These are phyloP conservation scores for Drosophila nr. perissopoda DNA, from an alignment of 2,888 invertebrate species.

Conservation along the genomic window DNA sequence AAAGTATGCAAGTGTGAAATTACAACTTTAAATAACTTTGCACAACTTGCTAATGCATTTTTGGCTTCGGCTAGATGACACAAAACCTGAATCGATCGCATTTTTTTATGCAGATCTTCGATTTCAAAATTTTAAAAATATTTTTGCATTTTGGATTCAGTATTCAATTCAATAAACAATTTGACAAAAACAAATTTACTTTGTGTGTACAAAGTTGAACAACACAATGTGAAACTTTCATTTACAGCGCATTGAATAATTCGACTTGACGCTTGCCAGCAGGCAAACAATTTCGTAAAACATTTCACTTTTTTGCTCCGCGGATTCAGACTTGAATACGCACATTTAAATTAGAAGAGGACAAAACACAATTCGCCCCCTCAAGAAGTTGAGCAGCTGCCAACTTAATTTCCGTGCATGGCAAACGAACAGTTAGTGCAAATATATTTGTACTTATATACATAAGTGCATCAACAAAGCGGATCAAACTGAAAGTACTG, in stretches of 20 bases:
- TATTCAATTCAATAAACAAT: neutral
- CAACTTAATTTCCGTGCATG: slow-evolving; percentile 31
- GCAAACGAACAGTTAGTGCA: slow-evolving; percentile 15
- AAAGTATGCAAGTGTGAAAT: slow-evolving; percentile 31
- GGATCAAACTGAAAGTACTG: neutral
- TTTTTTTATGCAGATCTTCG: neutral
- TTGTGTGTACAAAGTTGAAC: neutral
- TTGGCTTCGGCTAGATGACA: neutral
- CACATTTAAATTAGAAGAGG: slow-evolving; percentile 42
- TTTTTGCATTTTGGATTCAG: neutral
- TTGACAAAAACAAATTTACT: neutral
- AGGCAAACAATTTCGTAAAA: slow-evolving; percentile 42
- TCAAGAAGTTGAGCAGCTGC: slow-evolving; percentile 10
- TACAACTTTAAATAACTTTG: slow-evolving; percentile 10
- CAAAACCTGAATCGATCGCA: neutral
- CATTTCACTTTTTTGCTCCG: slow-evolving; percentile 38
- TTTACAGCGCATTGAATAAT: slow-evolving; percentile 8
- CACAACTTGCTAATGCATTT: slow-evolving; percentile 2
- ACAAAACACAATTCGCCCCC: slow-evolving; percentile 3
- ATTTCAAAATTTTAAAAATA: neutral
- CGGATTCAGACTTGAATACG: slow-evolving; percentile 17
- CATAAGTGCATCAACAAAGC: neutral
- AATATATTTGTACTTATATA: neutral
- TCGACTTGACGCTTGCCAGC: slow-evolving; percentile 29
- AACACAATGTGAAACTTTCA: neutral